A percentile compares a stretch with the other conserved stretches of the same genome.
Evolutionary conservation across 2,113 vertebrate species (phyloP).

Genomic region (Dromiciops gliroides): DNA sequence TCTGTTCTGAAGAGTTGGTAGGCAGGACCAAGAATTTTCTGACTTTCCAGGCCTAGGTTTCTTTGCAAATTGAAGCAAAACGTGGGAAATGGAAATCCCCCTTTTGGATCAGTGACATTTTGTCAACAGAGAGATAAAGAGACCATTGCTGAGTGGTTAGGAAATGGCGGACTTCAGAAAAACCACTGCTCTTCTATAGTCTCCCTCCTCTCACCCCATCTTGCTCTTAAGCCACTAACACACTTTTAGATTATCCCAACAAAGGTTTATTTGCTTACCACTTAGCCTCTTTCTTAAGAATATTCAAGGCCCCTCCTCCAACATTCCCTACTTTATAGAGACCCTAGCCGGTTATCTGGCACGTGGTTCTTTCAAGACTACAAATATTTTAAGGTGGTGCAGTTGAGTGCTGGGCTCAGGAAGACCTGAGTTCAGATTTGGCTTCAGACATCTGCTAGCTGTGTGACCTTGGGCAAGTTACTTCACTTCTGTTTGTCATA

Average conservation of each 20-base stretch:
- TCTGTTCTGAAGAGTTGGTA: not conserved
- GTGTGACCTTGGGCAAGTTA: not conserved
- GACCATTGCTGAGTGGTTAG: not conserved
- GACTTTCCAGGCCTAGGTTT: not conserved
- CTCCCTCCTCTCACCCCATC: not conserved
- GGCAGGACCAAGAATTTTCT: not conserved
- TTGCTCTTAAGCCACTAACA: not conserved
- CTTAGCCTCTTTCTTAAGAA: not conserved
- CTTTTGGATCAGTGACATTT: constrained; percentile 31
- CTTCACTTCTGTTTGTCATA: not conserved
- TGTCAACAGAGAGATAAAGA: not conserved
- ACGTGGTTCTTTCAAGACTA: not conserved
- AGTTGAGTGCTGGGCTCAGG: not conserved
- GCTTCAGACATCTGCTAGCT: not conserved
- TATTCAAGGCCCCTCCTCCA: not conserved
- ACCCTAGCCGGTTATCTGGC: not conserved
- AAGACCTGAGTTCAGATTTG: not conserved
- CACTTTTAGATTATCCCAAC: not conserved
- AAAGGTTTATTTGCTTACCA: not conserved
- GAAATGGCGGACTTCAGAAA: not conserved
- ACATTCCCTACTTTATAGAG: not conserved
- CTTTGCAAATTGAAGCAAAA: constrained; percentile 16
- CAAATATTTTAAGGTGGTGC: not conserved
- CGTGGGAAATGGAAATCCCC: constrained; percentile 26
- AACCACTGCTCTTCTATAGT: not conserved